phyloP scores from a whole-genome alignment of 1,140 invertebrate species.

The Drosophila nannoptera region DNA sequence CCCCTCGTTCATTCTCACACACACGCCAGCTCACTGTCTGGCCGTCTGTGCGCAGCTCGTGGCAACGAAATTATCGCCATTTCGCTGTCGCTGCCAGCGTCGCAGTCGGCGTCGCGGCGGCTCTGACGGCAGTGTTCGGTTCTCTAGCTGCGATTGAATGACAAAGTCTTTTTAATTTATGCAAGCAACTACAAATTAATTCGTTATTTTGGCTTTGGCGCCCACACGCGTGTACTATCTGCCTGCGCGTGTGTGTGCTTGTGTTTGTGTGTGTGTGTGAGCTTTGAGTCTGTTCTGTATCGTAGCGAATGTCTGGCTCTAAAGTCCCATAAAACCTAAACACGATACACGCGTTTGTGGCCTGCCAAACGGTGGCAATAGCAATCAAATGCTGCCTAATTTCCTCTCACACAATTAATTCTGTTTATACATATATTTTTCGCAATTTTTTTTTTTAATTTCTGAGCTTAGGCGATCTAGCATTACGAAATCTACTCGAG shows the following conservation, averaged over 20 bases:
- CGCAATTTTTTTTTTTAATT: constrained; percentile 26
- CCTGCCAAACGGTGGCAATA: constrained; percentile 45
- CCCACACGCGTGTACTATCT: constrained; percentile 49
- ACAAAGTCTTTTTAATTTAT: constrained; percentile 71
- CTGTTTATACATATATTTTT: constrained; percentile 28
- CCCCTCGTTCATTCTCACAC: neutral
- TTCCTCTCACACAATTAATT: constrained; percentile 56
- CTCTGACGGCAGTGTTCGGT: constrained; percentile 24
- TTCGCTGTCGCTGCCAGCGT: constrained; percentile 12
- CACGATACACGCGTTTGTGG: constrained; percentile 49
- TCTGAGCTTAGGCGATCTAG: no score
- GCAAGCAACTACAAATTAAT: constrained; percentile 69
- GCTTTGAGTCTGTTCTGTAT: constrained; percentile 37
- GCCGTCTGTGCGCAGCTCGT: constrained; percentile 42
- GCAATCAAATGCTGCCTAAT: constrained; percentile 64
- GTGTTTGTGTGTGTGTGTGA: constrained; percentile 15
- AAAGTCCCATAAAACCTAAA: constrained; percentile 49
- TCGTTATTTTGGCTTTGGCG: constrained; percentile 50
- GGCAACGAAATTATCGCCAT: constrained; percentile 65
- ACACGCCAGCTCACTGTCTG: neutral
- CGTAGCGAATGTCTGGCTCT: constrained; percentile 51
- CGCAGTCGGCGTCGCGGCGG: neutral
- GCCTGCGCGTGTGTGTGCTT: neutral
- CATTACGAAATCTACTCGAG: no score
- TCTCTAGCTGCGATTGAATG: constrained; percentile 54